Base-by-base conservation (phyloP, 2,113 vertebrate genomes). In the Pao palembangensis region DNA sequence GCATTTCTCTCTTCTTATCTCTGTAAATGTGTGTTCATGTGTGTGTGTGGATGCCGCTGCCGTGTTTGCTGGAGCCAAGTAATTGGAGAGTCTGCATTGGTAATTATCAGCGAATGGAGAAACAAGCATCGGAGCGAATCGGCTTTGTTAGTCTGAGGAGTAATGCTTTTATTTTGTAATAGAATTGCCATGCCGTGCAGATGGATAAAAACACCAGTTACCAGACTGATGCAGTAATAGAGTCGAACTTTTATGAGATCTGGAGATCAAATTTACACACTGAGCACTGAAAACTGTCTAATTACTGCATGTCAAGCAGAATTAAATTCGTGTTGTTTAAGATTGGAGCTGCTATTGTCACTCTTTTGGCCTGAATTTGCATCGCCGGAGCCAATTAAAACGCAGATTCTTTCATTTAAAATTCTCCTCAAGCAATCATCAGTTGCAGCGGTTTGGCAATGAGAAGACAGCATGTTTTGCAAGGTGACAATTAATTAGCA, bases 31-130 rank as follows among this genome's bases (percentile, higher is more conserved):
- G 14, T 15, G 43, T 1, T 4, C 1, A 13, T 15, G 43, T 17
- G 13, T 44, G 43, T 28, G 25, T 28, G 25, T 28, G 14, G 4
- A 3, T 13, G 43, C 12, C 13, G 43, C 43, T 44, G 43, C 13
- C 21, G 21, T 28, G 25, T 28, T 28, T 28, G 5, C 25, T 28
- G 25, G 25, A 28, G 25, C 25, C 25, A 28, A 28, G 25, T 28
- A 28, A 28, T 28, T 28, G 25, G 25, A 15, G 43, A 17, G 43
- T 15, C 43, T 44, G 43, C 43, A 44, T 28, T 28, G 43, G 43
- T 44, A 44, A 44, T 91, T 92, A 88, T 90, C 85, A 89, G 87
- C 81, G 80, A 91, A 88, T 84, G 83, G 88, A 85, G 88, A 83
- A 78, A 81, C 78, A 86, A 76, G 78, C 56, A 86, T 71, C 25